These are phyloP conservation scores for Cyclura pinguis DNA, from an alignment of 2,797 vertebrate genomes.

Conservation along the genomic window DNA sequence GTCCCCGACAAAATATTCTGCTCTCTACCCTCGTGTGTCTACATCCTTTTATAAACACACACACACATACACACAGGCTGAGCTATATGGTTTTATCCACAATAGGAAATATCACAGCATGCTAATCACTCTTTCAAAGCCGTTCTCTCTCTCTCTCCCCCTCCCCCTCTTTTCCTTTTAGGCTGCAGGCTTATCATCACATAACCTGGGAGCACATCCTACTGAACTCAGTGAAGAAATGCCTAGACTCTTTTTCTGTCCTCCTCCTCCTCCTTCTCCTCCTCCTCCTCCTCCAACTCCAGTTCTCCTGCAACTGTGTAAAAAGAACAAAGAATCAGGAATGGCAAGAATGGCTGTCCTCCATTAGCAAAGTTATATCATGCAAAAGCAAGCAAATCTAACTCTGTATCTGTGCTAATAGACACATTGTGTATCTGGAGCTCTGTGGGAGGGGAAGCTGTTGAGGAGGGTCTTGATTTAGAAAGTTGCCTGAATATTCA, in stretches of 20 bases:
- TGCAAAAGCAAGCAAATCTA: too few relatives aligned
- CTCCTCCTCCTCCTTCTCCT: neutral
- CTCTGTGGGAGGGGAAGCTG: too few relatives aligned
- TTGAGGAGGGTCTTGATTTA: too few relatives aligned
- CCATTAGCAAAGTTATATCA: neutral
- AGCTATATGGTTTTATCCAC: neutral
- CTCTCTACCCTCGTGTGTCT: neutral
- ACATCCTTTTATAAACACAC: neutral
- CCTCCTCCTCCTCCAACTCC: too few relatives aligned
- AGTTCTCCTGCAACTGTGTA: neutral
- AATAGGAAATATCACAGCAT: neutral
- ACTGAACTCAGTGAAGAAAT: neutral
- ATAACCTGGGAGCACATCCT: too few relatives aligned
- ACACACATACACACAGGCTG: neutral
- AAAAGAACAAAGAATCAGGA: neutral
- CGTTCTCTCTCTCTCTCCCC: neutral
- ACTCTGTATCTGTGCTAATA: too few relatives aligned
- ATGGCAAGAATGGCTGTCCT: neutral
- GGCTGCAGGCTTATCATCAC: neutral
- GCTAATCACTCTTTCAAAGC: neutral
- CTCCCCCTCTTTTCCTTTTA: neutral
- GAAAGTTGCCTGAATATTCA: too few relatives aligned
- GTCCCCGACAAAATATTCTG: neutral
- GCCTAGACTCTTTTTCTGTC: neutral
- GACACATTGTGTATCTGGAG: neutral